Evolutionary conservation across 1,140 invertebrate genomes (phyloP).

Genomic region (Coelopa frigida): DNA sequence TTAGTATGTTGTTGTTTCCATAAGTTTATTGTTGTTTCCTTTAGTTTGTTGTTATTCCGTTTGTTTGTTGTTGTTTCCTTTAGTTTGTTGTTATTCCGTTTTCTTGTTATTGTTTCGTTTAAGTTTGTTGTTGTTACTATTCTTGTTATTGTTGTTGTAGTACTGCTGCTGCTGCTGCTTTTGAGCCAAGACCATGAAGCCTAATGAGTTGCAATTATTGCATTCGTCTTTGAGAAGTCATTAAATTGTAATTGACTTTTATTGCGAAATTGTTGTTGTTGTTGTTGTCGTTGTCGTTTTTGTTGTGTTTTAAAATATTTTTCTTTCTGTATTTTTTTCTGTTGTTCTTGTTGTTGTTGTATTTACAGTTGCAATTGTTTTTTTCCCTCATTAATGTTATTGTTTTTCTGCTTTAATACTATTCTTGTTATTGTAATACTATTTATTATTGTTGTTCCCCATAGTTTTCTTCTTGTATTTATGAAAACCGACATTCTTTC

Average conservation of each 20-base stretch:
- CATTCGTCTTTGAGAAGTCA: neutral
- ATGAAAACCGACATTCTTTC: no score
- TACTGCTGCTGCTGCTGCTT: neutral
- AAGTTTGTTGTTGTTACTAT: neutral
- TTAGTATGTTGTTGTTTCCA: no score
- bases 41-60: neutral
- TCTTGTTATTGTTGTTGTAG: neutral
- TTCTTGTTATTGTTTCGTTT: neutral
- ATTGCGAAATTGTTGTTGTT: neutral
- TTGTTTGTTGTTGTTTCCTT: neutral
- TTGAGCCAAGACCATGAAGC: neutral
- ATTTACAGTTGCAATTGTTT: no score
- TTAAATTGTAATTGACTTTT: slow-evolving; percentile 12
- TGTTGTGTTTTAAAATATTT: no score
- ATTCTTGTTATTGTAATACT: no score
- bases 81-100: neutral
- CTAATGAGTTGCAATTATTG: neutral
- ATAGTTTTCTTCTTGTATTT: no score
- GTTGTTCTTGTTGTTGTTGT: no score
- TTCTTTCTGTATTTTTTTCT: no score
- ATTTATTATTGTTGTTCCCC: no score
- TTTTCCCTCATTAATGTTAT: no score
- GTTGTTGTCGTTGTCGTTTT: neutral
- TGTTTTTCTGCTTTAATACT: no score
- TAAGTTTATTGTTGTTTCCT: neutral